Base-by-base conservation (phyloP, 2,797 vertebrate species). In the Notamacropus eugenii region DNA sequence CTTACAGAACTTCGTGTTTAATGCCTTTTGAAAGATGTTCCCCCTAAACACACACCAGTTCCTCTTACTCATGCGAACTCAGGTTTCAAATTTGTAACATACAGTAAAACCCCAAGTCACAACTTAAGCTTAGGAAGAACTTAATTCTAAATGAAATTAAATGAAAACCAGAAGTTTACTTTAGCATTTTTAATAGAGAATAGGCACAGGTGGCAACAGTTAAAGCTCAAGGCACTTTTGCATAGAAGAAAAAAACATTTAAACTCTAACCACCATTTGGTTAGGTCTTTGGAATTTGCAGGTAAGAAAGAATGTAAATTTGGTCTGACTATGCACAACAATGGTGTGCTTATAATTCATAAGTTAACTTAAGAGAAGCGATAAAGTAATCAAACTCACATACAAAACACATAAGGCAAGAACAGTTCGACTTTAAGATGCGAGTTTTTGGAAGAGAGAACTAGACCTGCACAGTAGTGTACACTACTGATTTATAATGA, bases 401-500 rank as follows among this genome's bases (percentile, higher is more conserved):
- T 92, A 93, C 95, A 90, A 93, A 95, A 98, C 14, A 94, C 62
- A 54, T 93, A 95, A 50, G 55, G 92, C 59, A 93, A 34, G 8
- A 22, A 50, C 67, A 96, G 96, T 50, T 94, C 56, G 96, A 59
- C 59, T 57, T 92, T 90, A 95, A 67, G 94, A 59, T 96, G 82
- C 40, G 92, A 59, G 58, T 95, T 55, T 94, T 97, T 55, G 34
- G 67, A n/a, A 40, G 59, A 94, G 52, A 40, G 58, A 96, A 94
- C 92, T 82, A 94, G 82, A 50, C 40, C 40, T 50, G 74, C 40
- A 50, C 74, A 87, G 94, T 92, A 93, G 95, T 92, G 92, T 93
- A 92, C 5, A 97, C 56, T 95, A 95, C 97, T 97, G 96, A 95
- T 12, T 58, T 96, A 91, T 98, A 87, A 90, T 97, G 97, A 98